A percentile compares a stretch with the other conserved stretches of the same genome.
phyloP scores from a whole-genome alignment of 2,113 vertebrate species.

The Laticauda laticaudata region DNA sequence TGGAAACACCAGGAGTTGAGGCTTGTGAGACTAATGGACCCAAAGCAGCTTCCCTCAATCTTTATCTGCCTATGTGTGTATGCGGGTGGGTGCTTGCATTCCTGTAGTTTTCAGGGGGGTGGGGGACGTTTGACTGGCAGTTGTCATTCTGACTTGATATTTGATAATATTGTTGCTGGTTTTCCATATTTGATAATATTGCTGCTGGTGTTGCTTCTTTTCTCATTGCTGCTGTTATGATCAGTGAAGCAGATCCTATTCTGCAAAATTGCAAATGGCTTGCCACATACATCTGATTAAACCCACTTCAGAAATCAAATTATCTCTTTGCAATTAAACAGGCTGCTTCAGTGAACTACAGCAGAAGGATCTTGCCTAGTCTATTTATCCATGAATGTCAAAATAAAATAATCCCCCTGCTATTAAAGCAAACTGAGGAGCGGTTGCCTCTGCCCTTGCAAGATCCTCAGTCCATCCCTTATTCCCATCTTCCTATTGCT shows the following conservation, averaged over 20 bases:
- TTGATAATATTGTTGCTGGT: background rate
- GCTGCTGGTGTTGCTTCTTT: background rate
- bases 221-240: background rate
- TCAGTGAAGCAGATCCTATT: constrained; percentile 25
- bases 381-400: background rate
- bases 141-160: constrained; percentile 28
- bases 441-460: background rate
- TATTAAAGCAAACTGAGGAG: background rate
- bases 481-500: rapidly evolving
- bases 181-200: constrained; percentile 14
- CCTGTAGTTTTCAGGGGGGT: constrained; percentile 32
- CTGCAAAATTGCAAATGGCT: constrained; percentile 25
- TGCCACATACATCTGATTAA: constrained; percentile 9
- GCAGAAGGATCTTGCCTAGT: constrained; percentile 9
- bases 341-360: rapidly evolving
- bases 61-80: background rate
- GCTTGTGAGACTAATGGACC: background rate
- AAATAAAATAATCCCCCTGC: background rate
- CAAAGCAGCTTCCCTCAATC: background rate
- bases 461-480: background rate
- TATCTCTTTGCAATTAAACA: background rate
- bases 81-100: background rate
- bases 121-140: background rate
- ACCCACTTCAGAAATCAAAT: constrained; percentile 22
- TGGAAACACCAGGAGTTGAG: background rate